phyloP scores from a whole-genome alignment of 2,888 invertebrate genomes.

The Epinotia nisella region DNA sequence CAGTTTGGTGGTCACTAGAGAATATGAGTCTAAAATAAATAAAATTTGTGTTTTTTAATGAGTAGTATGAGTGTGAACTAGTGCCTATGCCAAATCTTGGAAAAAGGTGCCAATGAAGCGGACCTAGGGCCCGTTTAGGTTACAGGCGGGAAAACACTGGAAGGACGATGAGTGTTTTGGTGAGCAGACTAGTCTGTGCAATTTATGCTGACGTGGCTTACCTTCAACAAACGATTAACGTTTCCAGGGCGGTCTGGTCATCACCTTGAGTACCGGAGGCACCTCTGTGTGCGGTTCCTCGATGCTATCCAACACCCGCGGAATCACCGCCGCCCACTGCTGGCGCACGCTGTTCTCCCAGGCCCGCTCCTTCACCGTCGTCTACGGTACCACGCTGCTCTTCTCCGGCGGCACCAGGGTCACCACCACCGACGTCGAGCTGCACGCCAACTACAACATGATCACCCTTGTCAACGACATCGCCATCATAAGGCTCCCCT shows the following conservation, averaged over 20 bases:
- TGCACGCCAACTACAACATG: slow-evolving; percentile 54
- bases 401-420: slow-evolving; percentile 57
- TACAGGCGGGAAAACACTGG: no score
- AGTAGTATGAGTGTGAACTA: no score
- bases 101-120: no score
- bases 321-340: slow-evolving; percentile 56
- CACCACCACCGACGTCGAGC: slow-evolving; percentile 49
- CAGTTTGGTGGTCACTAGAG: no score
- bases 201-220: not conserved
- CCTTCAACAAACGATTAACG: not conserved
- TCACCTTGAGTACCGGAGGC: slow-evolving; percentile 53
- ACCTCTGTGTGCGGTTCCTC: slow-evolving; percentile 63
- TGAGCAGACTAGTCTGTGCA: no score
- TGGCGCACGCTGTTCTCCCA: slow-evolving; percentile 14
- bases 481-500: slow-evolving; percentile 53
- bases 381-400: slow-evolving; percentile 51
- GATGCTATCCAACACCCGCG: slow-evolving; percentile 57
- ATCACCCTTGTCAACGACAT: slow-evolving; percentile 53
- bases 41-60: no score
- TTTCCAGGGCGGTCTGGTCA: slow-evolving; percentile 59
- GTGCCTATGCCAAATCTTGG: no score
- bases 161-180: no score
- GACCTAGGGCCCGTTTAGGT: no score
- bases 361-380: slow-evolving; percentile 31
- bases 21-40: no score